Evolutionary conservation across 2,888 invertebrate species (phyloP), one percentile per base, ranked within the genome.

Genomic region (Cryptops parisi): DNA sequence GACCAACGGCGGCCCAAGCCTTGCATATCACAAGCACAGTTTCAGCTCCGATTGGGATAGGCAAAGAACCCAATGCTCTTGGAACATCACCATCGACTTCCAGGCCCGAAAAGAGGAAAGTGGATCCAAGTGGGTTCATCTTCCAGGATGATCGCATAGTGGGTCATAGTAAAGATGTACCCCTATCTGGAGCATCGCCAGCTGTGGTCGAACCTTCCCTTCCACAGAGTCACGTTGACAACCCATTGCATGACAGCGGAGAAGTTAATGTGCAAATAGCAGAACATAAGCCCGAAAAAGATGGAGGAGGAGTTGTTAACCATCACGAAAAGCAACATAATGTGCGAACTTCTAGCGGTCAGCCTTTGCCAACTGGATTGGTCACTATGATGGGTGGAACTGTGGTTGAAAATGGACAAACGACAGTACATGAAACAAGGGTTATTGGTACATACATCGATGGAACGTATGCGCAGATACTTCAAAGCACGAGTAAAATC

Each of bases 301-400:
- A 24, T 26, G 22, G 39, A 49, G 49, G 6, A 5, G 43, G 6
- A 12, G 17, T n/a, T 15, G 19, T n/a, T 9, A 23, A 23, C 24
- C 4, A 22, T 12, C 19, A 19, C 19, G 46, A 46, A 19, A 21
- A 46, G 19, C 22, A 19, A 12, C 46, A 46, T 23, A 17, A 6
- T 17, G 19, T 17, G 19, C 5, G n/a, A 5, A 19, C 9, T 17
- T 6, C 15, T 6, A 33, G 33, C 15, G 43, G n/a, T 6, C 43
- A 38, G 6, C 22, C 49, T 9, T 25, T 51, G 41, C 51, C 51
- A 17, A 51, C 51, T 26, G 87, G 87, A 3, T 71, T 88, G 53
- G 84, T 89, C 0, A 85, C 87, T 4, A 85, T 82, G 62, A 74
- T 88, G 50, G 86, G 85, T 43, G 89, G 87, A 22, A 87, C 84